phyloP scores from a whole-genome alignment of 2,888 invertebrate species.

The Nephrotoma flavescens region DNA sequence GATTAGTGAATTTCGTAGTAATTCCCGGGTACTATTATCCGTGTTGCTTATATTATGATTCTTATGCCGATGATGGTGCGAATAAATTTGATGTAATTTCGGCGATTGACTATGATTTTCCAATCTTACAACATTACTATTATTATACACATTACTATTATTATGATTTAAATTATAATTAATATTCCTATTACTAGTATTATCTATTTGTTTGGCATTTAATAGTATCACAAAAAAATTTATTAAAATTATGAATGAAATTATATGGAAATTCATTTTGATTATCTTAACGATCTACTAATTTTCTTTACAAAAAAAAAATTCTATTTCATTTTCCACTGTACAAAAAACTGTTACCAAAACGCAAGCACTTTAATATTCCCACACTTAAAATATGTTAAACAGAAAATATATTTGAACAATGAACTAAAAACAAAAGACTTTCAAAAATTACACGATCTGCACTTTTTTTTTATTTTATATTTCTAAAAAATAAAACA shows the following conservation, averaged over 20 bases:
- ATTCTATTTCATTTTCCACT: background rate
- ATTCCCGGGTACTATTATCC: background rate
- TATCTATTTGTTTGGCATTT: background rate
- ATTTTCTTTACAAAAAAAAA: background rate
- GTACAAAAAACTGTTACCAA: background rate
- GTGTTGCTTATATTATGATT: background rate
- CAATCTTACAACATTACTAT: background rate
- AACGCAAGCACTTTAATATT: background rate
- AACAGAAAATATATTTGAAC: background rate
- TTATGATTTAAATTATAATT: background rate
- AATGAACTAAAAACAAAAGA: background rate
- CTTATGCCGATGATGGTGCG: background rate
- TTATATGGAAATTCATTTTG: background rate
- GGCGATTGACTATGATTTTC: background rate
- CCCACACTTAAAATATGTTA: background rate
- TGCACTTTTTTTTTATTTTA: background rate
- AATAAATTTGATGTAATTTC: background rate
- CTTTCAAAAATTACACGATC: background rate
- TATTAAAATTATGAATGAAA: background rate
- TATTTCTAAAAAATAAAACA: background rate
- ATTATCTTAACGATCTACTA: background rate
- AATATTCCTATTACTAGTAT: background rate
- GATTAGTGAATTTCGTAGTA: background rate
- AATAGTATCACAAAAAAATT: background rate
- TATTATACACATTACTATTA: background rate